Evolutionary conservation across 2,888 invertebrate species (phyloP), one percentile per base, ranked within the genome.

Genomic region (Silvanus unidentatus): DNA sequence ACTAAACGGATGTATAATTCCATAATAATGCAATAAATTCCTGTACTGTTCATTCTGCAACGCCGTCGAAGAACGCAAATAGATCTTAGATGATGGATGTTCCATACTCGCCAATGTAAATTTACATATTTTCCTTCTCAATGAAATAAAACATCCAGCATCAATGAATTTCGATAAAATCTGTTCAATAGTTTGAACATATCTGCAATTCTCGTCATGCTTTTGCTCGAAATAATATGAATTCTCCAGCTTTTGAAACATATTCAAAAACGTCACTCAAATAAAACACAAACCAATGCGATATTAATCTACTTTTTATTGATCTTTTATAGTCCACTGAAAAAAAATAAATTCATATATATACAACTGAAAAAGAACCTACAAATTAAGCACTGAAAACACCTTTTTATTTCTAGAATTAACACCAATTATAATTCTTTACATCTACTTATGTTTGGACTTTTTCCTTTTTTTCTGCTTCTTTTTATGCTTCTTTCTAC

Each of bases 391-490:
- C 22, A 22, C 16, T 37, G 16, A 13, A n/a, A 37, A 15, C 16
- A 37, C 37, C 9, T 15, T 15, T 11, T 35, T 35, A n/a, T n/a
- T 22, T 22, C 22, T 22, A 5, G 22, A 37, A 15, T 9, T 15
- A 37, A 37, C 14, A 11, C 16, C 14, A 15, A 11, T 9, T 35
- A 35, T 37, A 11, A 37, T 15, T 11, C 9, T 11, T 4, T 15
- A 15, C 22, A 38, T 42, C 71, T 73, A 76, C 66, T 75, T 77
- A 55, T 77, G 77, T 58, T 79, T 80, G 1, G 80, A 77, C 69
- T 85, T 86, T 68, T 84, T 86, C 72, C 82, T 85, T 67, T 86
- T 86, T 65, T 83, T 84, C 57, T 80, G 78, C 59, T 81, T 82
- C 59, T 81, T 84, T 73, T 81, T 84, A 67, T 81, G 81, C 63